Base-by-base conservation (phyloP, 2,888 invertebrate genomes). In the Theristus sp. region DNA sequence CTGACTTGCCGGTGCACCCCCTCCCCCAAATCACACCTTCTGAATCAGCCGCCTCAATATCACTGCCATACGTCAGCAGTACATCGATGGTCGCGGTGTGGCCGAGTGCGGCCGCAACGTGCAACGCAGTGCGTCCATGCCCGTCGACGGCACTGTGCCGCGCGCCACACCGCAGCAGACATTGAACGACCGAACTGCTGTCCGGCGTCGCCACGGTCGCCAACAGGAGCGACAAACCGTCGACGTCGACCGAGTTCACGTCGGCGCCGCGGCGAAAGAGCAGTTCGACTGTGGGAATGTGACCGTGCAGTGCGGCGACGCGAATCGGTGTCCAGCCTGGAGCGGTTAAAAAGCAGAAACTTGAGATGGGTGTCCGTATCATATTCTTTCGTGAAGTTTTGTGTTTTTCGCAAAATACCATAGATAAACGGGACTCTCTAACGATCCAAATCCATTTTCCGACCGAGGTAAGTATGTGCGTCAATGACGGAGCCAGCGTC, bases 131-230 rank as follows among this genome's bases (percentile, higher is more conserved):
- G 27, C 75, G 65, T 26, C 30, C 31, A 20, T 28, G n/a, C 2
- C 84, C 83, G 77, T 93, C 93, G 80, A 93, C 91, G 69, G 84
- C 84, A 77, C 93, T 93, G 59, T 93, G 89, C 70, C 89, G 87
- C 64, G 90, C 60, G 24, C 57, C 60, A 22, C 30, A 13, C 1
- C 28, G 24, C 27, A 61, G 53, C 53, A 61, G 53, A 27, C 26
- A 24, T 1, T 73, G n/a, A n/a, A n/a, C n/a, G n/a, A n/a, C n/a
- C n/a, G n/a, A n/a, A n/a, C n/a, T n/a, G n/a, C n/a, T n/a, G n/a
- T n/a, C n/a, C n/a, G n/a, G n/a, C 2, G 28, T 10, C 6, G 26
- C 3, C 1, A 56, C 28, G 27, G 62, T 49, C 20, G 55, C 29
- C 25, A 47, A 29, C 30, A 64, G 26, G 1, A 29, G 10, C 10